Percentiles rank a stretch among this genome's conserved stretches.
Evolutionary conservation across 2,888 invertebrate species (phyloP).

Genomic region (Synanthedon vespiformis): DNA sequence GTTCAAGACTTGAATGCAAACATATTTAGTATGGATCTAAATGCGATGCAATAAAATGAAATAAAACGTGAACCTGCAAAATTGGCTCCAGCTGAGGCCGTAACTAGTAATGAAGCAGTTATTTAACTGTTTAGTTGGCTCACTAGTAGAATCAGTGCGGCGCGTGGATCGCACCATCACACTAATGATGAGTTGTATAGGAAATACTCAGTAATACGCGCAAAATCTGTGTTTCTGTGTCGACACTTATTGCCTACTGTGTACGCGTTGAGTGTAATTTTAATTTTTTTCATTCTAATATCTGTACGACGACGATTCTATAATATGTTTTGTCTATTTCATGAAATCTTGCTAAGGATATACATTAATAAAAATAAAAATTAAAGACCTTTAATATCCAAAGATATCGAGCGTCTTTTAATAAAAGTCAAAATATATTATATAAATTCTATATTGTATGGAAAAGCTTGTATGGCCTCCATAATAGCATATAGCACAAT

Average conservation of each 20-base stretch:
- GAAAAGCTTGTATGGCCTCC: too few relatives aligned
- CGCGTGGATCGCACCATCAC: conserved; percentile 44
- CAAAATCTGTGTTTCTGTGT: conserved; percentile 32
- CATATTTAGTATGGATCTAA: too few relatives aligned
- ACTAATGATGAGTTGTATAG: conserved; percentile 30
- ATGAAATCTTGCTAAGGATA: neutral
- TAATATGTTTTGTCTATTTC: neutral
- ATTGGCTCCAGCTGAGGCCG: neutral
- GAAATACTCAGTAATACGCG: conserved; percentile 42
- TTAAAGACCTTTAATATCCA: too few relatives aligned
- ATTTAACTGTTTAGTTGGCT: neutral
- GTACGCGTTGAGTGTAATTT: neutral
- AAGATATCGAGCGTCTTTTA: too few relatives aligned
- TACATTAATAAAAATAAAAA: too few relatives aligned
- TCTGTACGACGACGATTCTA: neutral
- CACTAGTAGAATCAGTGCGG: conserved; percentile 5
- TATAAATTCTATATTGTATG: too few relatives aligned
- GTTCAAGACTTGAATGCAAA: too few relatives aligned
- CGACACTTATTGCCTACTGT: conserved; percentile 23
- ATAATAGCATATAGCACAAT: too few relatives aligned
- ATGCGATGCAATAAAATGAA: neutral
- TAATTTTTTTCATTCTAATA: neutral
- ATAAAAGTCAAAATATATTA: too few relatives aligned
- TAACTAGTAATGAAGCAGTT: neutral
- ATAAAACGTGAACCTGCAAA: neutral